Evolutionary conservation across 2,113 vertebrate genomes (phyloP).

Genomic region (Ciconia stormi): DNA sequence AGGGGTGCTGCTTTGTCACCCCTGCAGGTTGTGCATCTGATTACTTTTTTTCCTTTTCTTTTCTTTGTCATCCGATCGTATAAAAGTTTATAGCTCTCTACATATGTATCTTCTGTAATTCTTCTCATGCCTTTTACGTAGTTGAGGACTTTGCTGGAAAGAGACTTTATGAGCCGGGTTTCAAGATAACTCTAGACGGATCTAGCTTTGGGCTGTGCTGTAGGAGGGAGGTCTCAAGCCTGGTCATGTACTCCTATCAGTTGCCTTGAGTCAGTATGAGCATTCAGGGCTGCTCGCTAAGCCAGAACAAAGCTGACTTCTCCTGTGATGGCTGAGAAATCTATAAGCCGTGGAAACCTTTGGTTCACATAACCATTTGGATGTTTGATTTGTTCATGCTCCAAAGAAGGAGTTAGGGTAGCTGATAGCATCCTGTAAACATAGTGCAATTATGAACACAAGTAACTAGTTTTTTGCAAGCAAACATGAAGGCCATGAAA

Average conservation of each 20-base stretch:
- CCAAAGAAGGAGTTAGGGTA: neutral
- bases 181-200: neutral
- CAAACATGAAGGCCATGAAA: rapidly evolving
- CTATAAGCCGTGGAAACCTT: neutral
- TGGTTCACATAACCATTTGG: neutral
- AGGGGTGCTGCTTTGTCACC: neutral
- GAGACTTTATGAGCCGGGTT: neutral
- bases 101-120: neutral
- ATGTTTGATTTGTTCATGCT: neutral
- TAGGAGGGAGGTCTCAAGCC: neutral
- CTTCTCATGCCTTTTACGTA: neutral
- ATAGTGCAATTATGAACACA: neutral
- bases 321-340: neutral
- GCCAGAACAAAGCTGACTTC: neutral
- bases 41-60: neutral
- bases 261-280: neutral
- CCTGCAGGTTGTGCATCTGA: neutral
- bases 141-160: neutral
- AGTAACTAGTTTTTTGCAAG: neutral
- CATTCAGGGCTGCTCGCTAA: rapidly evolving
- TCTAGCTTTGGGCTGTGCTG: neutral
- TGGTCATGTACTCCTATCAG: neutral
- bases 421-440: neutral
- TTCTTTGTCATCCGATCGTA: neutral
- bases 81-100: neutral